phyloP scores from a whole-genome alignment of 2,797 vertebrate genomes.

The Euthynnus affinis region DNA sequence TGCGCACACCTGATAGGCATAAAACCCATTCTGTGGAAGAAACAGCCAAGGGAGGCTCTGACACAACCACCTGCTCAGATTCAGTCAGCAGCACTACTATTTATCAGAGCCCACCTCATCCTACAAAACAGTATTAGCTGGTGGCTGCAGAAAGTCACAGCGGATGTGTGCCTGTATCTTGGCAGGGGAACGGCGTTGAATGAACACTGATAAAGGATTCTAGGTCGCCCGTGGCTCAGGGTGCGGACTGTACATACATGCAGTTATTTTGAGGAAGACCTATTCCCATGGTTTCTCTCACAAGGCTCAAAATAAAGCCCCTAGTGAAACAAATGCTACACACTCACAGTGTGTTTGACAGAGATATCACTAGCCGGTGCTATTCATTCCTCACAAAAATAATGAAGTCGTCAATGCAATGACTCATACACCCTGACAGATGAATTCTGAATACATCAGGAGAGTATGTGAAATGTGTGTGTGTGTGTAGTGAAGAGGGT shows the following conservation, averaged over 20 bases:
- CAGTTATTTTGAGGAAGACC: slow-evolving; percentile 59
- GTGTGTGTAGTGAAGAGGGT: slow-evolving; percentile 31
- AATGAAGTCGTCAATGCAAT: slow-evolving; percentile 66
- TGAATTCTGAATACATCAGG: slow-evolving; percentile 62
- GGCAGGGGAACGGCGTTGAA: slow-evolving; percentile 56
- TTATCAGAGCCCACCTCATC: slow-evolving; percentile 56
- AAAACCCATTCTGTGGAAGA: slow-evolving; percentile 59
- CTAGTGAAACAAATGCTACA: slow-evolving; percentile 47
- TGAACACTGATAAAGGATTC: slow-evolving; percentile 65
- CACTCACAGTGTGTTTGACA: slow-evolving; percentile 56
- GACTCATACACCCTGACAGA: slow-evolving; percentile 69
- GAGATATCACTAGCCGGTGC: slow-evolving; percentile 58
- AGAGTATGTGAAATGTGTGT: slow-evolving; percentile 39
- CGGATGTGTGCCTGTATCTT: slow-evolving; percentile 32
- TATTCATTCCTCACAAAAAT: slow-evolving; percentile 63
- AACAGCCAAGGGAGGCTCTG: slow-evolving; percentile 59
- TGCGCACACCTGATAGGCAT: slow-evolving; percentile 59
- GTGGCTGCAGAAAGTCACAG: slow-evolving; percentile 64
- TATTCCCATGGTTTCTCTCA: slow-evolving; percentile 45
- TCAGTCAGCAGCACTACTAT: slow-evolving; percentile 51
- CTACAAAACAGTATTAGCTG: slow-evolving; percentile 61
- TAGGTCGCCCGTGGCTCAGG: slow-evolving; percentile 54
- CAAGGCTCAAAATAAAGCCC: slow-evolving; percentile 47
- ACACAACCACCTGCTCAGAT: slow-evolving; percentile 73
- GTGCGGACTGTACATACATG: slow-evolving; percentile 48